Conservation (phyloP, 2,113 vertebrate species). For the Chlamydotis undulata region DNA sequence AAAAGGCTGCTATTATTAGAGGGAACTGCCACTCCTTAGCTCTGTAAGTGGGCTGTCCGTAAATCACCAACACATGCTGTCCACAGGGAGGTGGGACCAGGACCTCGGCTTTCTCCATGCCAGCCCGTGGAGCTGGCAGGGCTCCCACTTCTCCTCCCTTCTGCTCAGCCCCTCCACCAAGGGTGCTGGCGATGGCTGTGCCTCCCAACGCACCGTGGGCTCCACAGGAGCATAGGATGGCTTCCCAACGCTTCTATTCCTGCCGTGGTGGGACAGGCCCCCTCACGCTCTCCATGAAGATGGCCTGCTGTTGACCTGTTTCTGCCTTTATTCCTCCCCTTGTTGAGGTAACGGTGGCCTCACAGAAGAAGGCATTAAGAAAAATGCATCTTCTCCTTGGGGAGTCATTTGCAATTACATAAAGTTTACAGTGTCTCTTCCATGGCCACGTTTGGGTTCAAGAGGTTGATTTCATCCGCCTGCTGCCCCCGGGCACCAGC, state of each 20-base stretch:
- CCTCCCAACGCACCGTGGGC: not conserved
- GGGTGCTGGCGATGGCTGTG: not conserved
- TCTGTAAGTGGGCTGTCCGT: not conserved
- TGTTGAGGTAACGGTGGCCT: not conserved
- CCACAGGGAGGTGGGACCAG: not conserved
- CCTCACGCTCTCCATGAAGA: not conserved
- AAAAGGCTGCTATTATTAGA: constrained; percentile 4
- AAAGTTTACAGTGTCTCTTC: not conserved
- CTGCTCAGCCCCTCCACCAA: not conserved
- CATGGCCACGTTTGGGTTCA: not conserved
- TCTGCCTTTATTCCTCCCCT: not conserved
- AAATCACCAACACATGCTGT: not conserved
- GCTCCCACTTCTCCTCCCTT: not conserved
- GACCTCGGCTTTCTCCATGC: not conserved
- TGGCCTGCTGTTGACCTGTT: not conserved
- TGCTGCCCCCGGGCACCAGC: rapidly evolving
- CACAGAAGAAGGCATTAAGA: not conserved
- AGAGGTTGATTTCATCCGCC: not conserved
- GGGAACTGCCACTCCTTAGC: not conserved
- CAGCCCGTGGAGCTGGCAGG: not conserved
- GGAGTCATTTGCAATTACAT: not conserved
- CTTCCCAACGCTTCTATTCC: not conserved
- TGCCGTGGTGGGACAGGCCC: rapidly evolving
- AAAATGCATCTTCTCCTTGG: not conserved
- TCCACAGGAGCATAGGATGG: not conserved